Evolutionary conservation across 2,113 vertebrate species (phyloP), one percentile per base, ranked within the genome.

Genomic region (Alces alces): DNA sequence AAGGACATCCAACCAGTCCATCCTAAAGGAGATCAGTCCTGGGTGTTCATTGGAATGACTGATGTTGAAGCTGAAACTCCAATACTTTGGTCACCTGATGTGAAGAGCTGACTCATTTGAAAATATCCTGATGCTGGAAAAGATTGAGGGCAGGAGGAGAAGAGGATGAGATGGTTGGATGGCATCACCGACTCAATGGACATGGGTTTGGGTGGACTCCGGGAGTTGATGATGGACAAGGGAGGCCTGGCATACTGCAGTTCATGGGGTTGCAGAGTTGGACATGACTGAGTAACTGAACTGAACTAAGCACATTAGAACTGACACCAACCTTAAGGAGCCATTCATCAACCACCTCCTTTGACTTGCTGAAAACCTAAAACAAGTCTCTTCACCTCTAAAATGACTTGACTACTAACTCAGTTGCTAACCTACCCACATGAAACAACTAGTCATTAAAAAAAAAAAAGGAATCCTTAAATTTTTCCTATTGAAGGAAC

Each of bases 361-460:
- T 47, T 21, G 60, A 76, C 82, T 86, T 64, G 25, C 60, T 52
- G 80, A 93, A 25, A 95, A 95, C 79, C 52, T n/a, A 91, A 93
- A 82, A 27, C 17, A 76, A 43, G 43, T 57, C 39, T 88, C 9
- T 93, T 89, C 33, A 91, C 43, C 23, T 90, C 25, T 58, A 85
- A 93, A 82, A 21, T 82, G n/a, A 87, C 27, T 23, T 92, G 12
- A 33, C 66, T 39, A 43, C 45, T 66, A 60, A 64, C 8, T 82
- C 30, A 61, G 78, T 36, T 91, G 54, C 28, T 93, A 95, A 95
- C 4, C 36, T 70, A 83, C 43, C 84, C 80, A 80, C 88, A 60
- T 91, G 73, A 97, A 97, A 96, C 21, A 64, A 58, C 12, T 3
- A 70, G 5, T 94, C 30, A 84, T 70, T 70, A 23, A 70, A 70